Conservation (phyloP, 2,113 vertebrate species). For the Stigmatopora nigra region DNA sequence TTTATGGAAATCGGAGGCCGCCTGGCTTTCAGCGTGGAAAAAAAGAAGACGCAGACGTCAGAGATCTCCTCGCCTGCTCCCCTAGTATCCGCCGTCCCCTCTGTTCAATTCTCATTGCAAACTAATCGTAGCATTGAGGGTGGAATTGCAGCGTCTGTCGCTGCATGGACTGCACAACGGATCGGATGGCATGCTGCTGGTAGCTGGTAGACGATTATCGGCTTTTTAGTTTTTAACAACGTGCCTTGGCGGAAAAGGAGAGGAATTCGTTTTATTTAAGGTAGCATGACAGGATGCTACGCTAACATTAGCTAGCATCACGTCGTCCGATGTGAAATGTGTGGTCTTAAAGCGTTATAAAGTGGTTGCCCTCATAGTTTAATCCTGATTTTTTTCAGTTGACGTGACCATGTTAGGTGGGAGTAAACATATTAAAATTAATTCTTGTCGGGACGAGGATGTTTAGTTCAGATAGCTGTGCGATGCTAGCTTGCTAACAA, state of each 20-base stretch:
- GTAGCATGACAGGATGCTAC: conserved; percentile 73
- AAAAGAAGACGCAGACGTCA: conserved; percentile 55
- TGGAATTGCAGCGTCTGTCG: conserved; percentile 7
- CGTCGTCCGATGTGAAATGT: conserved; percentile 13
- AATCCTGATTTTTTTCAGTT: neutral
- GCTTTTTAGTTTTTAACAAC: conserved; percentile 73
- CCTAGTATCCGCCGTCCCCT: conserved; percentile 17
- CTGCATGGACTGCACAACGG: conserved; percentile 4
- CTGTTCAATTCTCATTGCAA: conserved; percentile 25
- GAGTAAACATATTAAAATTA: neutral
- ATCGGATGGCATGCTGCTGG: conserved; percentile 33
- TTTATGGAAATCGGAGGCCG: conserved; percentile 15
- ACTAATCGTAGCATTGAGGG: conserved; percentile 33
- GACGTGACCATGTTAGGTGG: fast-evolving
- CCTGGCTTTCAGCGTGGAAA: conserved; percentile 28
- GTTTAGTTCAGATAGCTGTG: conserved; percentile 15
- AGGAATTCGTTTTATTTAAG: conserved; percentile 78
- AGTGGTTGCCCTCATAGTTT: neutral
- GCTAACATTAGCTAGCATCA: conserved; percentile 43
- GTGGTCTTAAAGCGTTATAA: neutral
- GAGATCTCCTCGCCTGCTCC: conserved; percentile 49
- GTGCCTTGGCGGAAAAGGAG: conserved; percentile 76
- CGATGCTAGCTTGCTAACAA: conserved; percentile 51
- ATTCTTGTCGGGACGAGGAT: neutral
- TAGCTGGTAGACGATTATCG: conserved; percentile 61